These are phyloP conservation scores for Aegotheles bennettii DNA, from an alignment of 2,113 vertebrate genomes.

Conservation along the genomic window DNA sequence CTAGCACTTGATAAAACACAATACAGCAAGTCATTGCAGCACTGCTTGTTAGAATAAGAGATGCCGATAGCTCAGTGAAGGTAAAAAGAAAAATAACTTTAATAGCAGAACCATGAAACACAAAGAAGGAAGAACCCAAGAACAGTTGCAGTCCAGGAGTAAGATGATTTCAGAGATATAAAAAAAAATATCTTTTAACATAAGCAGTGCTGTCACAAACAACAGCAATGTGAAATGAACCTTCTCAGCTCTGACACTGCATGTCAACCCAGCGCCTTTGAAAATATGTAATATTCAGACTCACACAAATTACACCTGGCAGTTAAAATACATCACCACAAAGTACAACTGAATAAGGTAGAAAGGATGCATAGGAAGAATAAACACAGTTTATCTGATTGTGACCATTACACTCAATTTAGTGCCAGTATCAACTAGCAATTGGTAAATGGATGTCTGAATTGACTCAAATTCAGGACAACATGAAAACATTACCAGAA, in stretches of 20 bases:
- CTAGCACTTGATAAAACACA: background rate
- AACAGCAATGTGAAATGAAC: background rate
- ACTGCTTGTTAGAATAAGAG: background rate
- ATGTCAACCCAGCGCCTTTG: background rate
- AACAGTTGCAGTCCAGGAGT: background rate
- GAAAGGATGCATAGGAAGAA: background rate
- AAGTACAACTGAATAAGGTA: background rate
- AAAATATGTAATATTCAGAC: background rate
- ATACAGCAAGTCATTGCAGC: background rate
- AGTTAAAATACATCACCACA: background rate
- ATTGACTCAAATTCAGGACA: background rate
- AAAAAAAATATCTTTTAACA: background rate
- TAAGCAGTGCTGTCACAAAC: background rate
- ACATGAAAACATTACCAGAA: background rate
- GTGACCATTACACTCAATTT: background rate
- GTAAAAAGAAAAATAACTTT: background rate
- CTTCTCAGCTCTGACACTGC: background rate
- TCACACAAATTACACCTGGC: background rate
- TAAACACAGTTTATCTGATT: background rate
- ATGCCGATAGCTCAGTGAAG: background rate
- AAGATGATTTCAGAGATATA: background rate
- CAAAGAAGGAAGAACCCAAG: background rate
- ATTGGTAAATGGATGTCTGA: background rate
- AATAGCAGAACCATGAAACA: background rate
- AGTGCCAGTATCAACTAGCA: background rate